Evolutionary conservation across 2,888 invertebrate species (phyloP), one percentile per base, ranked within the genome.

Genomic region (Elysia crispata): DNA sequence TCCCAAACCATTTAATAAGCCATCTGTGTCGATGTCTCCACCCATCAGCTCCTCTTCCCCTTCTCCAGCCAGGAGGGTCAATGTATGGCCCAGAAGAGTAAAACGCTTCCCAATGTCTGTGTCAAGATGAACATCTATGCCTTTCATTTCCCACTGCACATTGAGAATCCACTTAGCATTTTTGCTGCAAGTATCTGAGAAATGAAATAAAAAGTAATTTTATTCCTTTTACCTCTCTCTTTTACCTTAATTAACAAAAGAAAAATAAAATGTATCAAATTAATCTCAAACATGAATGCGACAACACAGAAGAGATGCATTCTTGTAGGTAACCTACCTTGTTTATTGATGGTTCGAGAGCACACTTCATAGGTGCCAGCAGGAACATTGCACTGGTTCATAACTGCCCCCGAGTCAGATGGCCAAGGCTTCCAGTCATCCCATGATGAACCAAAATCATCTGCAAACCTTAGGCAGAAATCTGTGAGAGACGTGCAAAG

Each of bases 141-240:
- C 99, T 92, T 98, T 97, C 99, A 99, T 99, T 93, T 98, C 96
- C 98, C 99, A 99, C 84, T 97, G 96, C 0, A 99, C 98, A 92
- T 98, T 98, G 80, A 99, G 93, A 89, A 98, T 95, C 99, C 99
- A 99, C 91, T 99, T 98, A 1, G 99, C 98, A 92, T 98, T 92
- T 73, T 88, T 86, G 70, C 81, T 84, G 5, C 87, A 86, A 23
- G 79, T 79, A 60, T 89, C 90, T 86, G 82, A 75, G 79, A 64
- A 57, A 6, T 13, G 69, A 60, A 60, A 8, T 23, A 8, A 60
- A 23, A 23, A 60, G 15, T 8, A 41, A 41, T 41, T 41, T 41
- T 6, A 41, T 41, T 41, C 11, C 41, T 41, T 41, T 41, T 41
- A 11, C n/a, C n/a, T n/a, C n/a, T n/a, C n/a, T n/a, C n/a, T n/a